phyloP scores from a whole-genome alignment of 2,888 invertebrate species.

The Hanleya hanleyi region DNA sequence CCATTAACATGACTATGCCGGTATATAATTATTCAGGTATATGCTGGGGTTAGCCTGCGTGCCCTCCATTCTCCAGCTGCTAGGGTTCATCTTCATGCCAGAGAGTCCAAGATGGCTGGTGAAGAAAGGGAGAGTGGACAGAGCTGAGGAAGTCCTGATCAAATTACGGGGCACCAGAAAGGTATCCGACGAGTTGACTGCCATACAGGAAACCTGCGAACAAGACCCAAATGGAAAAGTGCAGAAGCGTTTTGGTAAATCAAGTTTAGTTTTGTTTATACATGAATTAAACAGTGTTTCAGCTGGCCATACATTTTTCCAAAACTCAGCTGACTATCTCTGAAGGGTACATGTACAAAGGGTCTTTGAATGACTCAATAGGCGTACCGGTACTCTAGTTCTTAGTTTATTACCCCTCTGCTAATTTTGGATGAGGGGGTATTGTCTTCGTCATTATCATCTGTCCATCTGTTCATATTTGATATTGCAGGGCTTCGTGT shows the following conservation, averaged over 20 bases:
- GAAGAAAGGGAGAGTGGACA: conserved; percentile 49
- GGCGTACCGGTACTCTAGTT: no score
- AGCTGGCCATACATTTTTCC: no score
- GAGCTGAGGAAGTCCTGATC: conserved; percentile 65
- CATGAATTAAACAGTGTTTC: no score
- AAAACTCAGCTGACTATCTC: no score
- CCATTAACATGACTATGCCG: no score
- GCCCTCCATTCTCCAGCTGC: conserved; percentile 75
- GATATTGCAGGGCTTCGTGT: no score
- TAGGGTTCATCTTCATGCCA: conserved; percentile 77
- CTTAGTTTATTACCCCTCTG: no score
- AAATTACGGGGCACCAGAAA: conserved; percentile 69
- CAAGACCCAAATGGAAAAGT: conserved; percentile 34
- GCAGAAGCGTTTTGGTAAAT: background rate
- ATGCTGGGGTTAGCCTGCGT: conserved; percentile 77
- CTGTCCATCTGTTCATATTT: no score
- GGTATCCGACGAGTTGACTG: conserved; percentile 71
- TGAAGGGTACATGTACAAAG: no score
- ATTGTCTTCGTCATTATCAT: no score
- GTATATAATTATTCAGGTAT: conserved; percentile 70
- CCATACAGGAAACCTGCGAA: conserved; percentile 65
- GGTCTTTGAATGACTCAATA: no score
- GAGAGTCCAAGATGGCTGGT: conserved; percentile 75
- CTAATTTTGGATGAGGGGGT: no score
- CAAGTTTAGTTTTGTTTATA: background rate